Evolutionary conservation across 2,797 vertebrate species (phyloP).

Genomic region (Microctenopoma stevenorrisi): DNA sequence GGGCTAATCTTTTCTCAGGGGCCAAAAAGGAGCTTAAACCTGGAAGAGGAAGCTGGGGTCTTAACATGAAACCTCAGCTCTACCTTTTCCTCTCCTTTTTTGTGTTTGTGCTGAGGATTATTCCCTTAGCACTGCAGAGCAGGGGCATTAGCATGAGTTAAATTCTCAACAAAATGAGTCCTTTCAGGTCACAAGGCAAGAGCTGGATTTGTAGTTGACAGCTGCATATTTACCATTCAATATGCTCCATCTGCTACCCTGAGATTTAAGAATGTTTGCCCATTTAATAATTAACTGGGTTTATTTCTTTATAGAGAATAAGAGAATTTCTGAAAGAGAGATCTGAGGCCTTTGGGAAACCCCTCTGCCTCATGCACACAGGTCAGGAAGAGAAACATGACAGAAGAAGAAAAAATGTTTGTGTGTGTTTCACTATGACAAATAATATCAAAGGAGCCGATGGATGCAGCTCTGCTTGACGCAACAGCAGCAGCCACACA

Average conservation of each 20-base stretch:
- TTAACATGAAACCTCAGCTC: constrained; percentile 67
- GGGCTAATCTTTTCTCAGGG: constrained; percentile 73
- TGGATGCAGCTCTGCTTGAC: constrained; percentile 56
- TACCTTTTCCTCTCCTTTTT: constrained; percentile 60
- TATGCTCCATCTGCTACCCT: constrained; percentile 1
- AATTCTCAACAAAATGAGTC: constrained; percentile 53
- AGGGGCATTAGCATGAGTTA: constrained; percentile 58
- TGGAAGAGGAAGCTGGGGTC: constrained; percentile 72
- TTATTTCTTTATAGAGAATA: constrained; percentile 1
- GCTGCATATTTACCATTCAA: constrained; percentile 33
- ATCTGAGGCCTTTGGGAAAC: not conserved
- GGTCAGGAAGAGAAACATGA: constrained; percentile 14
- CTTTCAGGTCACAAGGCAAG: constrained; percentile 50
- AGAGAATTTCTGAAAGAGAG: constrained; percentile 16
- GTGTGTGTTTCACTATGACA: constrained; percentile 39
- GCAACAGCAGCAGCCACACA: constrained; percentile 62
- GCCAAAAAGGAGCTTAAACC: constrained; percentile 75
- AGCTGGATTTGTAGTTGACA: constrained; percentile 54
- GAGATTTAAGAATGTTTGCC: constrained; percentile 17
- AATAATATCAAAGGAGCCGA: constrained; percentile 69
- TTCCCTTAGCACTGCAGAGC: constrained; percentile 58
- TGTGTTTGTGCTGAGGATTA: constrained; percentile 72
- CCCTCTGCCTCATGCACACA: constrained; percentile 16
- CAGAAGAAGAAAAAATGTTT: constrained; percentile 37
- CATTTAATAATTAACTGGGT: constrained; percentile 34